Conservation (phyloP, 1,140 invertebrate genomes). For the Cydia strobilella region DNA sequence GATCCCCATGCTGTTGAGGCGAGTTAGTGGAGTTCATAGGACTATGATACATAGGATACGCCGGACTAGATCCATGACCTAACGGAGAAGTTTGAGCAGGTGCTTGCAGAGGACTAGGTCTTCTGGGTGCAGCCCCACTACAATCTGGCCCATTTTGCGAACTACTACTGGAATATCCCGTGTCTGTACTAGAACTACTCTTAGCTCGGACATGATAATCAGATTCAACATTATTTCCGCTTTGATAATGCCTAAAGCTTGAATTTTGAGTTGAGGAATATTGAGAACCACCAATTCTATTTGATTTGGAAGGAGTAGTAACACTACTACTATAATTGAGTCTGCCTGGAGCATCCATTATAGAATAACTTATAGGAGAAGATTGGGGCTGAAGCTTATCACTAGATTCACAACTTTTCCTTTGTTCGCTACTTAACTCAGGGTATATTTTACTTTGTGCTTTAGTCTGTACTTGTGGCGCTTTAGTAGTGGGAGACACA, state of each 20-base stretch:
- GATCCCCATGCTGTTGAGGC: constrained; percentile 83
- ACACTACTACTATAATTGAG: constrained; percentile 82
- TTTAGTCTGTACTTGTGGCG: constrained; percentile 83
- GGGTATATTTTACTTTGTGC: constrained; percentile 86
- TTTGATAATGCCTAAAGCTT: constrained; percentile 82
- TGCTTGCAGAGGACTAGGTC: constrained; percentile 85
- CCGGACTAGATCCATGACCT: constrained; percentile 86
- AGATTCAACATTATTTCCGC: constrained; percentile 81
- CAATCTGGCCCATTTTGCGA: constrained; percentile 85
- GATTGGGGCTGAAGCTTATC: constrained; percentile 84
- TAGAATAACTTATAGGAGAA: constrained; percentile 87
- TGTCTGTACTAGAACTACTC: constrained; percentile 83
- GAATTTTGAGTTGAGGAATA: constrained; percentile 73
- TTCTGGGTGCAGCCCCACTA: constrained; percentile 82
- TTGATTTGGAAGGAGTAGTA: constrained; percentile 65
- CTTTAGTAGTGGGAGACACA: constrained; percentile 80
- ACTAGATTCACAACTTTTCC: constrained; percentile 77
- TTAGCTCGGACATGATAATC: constrained; percentile 85
- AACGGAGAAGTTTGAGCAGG: constrained; percentile 84
- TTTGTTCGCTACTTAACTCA: constrained; percentile 80
- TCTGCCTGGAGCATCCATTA: constrained; percentile 84
- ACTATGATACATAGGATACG: constrained; percentile 89
- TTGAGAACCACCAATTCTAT: constrained; percentile 64
- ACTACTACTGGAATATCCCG: constrained; percentile 82
- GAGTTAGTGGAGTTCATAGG: constrained; percentile 87